Percentiles rank a stretch among this genome's conserved stretches.
phyloP scores from a whole-genome alignment of 2,797 vertebrate species.

The Anguilla megastoma region DNA sequence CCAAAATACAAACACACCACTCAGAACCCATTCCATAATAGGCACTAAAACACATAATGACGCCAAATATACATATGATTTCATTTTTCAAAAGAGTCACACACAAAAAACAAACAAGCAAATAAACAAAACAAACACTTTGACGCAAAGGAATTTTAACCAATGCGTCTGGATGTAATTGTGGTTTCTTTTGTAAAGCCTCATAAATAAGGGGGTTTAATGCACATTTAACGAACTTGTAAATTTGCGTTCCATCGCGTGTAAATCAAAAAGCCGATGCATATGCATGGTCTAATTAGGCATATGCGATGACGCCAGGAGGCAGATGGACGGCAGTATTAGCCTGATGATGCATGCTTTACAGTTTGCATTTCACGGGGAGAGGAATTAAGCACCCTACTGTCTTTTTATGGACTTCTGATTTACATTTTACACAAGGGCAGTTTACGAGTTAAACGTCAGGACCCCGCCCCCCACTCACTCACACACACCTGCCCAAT shows the following conservation, averaged over 20 bases:
- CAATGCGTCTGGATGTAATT: neutral
- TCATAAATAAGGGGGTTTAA: conserved; percentile 63
- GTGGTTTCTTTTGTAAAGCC: conserved; percentile 52
- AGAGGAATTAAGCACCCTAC: conserved; percentile 53
- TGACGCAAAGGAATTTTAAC: neutral
- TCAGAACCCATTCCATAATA: neutral
- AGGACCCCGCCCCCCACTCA: neutral
- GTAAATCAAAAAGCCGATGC: conserved; percentile 63
- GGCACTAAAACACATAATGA: no score
- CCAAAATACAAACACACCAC: neutral
- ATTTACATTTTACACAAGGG: conserved; percentile 64
- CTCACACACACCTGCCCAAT: neutral
- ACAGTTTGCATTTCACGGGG: conserved; percentile 54
- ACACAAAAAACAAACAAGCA: no score
- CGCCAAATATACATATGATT: neutral
- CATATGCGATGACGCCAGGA: conserved; percentile 48
- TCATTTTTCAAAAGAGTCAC: neutral
- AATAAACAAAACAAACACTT: neutral
- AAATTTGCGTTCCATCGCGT: conserved; percentile 66
- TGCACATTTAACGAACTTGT: conserved; percentile 69
- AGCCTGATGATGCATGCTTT: conserved; percentile 51
- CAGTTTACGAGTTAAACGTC: conserved; percentile 40
- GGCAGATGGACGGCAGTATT: conserved; percentile 58
- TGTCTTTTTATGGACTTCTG: conserved; percentile 64
- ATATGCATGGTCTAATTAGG: conserved; percentile 66